These are phyloP conservation scores for Pseudomyrmex cubaensis DNA, from an alignment of 1,140 invertebrate genomes.

Conservation along the genomic window DNA sequence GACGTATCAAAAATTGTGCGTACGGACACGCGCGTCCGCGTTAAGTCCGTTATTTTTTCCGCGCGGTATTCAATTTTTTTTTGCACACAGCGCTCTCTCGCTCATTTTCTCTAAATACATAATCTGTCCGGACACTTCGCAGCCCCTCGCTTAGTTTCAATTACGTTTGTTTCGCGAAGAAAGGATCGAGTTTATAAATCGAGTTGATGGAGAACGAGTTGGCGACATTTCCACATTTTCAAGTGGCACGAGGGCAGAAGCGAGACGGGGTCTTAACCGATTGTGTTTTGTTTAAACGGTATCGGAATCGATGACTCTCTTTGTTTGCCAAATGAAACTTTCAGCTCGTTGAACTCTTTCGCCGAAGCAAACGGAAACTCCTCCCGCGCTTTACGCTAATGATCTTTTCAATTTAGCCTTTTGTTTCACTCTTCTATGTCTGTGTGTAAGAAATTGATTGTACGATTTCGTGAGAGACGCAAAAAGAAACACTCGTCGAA, in stretches of 20 bases:
- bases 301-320: slow-evolving; percentile 8
- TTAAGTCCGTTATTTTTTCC: slow-evolving; percentile 18
- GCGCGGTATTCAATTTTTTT: slow-evolving; percentile 8
- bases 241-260: neutral
- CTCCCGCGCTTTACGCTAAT: slow-evolving; percentile 2
- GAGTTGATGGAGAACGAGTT: slow-evolving; percentile 4
- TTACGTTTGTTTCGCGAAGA: neutral
- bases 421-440: too few relatives aligned
- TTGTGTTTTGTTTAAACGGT: slow-evolving; percentile 40
- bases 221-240: slow-evolving; percentile 30
- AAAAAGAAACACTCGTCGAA: too few relatives aligned
- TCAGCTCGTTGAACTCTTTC: slow-evolving; percentile 20
- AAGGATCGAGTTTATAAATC: slow-evolving; percentile 42
- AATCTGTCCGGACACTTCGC: neutral
- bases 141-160: neutral
- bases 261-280: neutral
- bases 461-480: too few relatives aligned
- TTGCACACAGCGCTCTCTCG: too few relatives aligned
- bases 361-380: neutral
- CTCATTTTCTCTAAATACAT: neutral
- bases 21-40: neutral
- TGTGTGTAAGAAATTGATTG: too few relatives aligned
- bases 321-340: slow-evolving; percentile 32
- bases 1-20: neutral
- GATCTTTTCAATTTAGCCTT: slow-evolving; percentile 4